Percentiles rank a stretch among this genome's conserved stretches.
These are phyloP conservation scores for Melopsittacus undulatus DNA, from an alignment of 2,797 vertebrate species.

Conservation along the genomic window DNA sequence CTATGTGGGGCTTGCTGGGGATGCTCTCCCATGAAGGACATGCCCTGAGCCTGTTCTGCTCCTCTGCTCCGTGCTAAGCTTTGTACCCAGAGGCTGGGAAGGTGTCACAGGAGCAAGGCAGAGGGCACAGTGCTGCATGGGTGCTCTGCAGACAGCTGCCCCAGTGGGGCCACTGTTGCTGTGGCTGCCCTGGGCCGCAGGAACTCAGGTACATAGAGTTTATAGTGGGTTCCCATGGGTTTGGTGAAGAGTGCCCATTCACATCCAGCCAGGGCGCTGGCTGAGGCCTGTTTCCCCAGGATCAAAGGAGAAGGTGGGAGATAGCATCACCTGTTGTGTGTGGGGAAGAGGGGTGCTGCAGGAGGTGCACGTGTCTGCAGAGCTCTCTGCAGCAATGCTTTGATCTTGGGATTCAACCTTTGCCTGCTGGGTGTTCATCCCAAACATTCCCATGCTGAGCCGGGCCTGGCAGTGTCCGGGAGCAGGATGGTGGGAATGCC, in stretches of 20 bases:
- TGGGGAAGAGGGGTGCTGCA: neutral
- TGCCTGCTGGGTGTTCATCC: neutral
- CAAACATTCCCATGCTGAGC: neutral
- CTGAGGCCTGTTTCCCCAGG: neutral
- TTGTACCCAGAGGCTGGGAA: neutral
- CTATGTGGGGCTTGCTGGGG: neutral
- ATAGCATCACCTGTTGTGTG: neutral
- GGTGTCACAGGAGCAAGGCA: rapidly evolving
- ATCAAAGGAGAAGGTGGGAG: neutral
- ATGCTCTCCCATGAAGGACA: neutral
- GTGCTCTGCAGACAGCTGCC: neutral
- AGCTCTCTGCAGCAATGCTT: neutral
- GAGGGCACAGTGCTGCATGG: rapidly evolving
- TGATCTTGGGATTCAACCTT: neutral
- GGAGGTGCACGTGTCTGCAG: neutral
- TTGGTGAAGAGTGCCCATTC: neutral
- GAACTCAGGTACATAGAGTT: neutral
- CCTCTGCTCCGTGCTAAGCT: neutral
- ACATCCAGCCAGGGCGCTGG: neutral
- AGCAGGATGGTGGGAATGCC: neutral
- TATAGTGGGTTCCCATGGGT: neutral
- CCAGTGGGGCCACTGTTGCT: rapidly evolving
- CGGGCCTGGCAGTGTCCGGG: neutral
- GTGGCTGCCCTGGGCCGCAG: neutral
- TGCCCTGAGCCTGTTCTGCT: neutral